phyloP scores from a whole-genome alignment of 2,797 vertebrate species.

The Cossypha polioptera region DNA sequence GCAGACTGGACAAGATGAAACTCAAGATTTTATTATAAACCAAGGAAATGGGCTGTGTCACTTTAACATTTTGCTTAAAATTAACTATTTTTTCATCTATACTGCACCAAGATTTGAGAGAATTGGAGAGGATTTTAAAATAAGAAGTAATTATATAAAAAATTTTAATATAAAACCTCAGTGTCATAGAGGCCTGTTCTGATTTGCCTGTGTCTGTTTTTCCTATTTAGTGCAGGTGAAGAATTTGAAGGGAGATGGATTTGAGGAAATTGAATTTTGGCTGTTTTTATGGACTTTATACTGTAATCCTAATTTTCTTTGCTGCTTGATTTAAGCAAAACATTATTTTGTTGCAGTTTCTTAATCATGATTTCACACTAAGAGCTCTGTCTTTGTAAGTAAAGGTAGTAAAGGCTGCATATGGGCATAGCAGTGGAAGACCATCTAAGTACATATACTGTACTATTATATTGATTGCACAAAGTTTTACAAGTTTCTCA shows the following conservation, averaged over 20 bases:
- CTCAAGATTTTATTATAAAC: not conserved
- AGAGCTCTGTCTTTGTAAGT: not conserved
- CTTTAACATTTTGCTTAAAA: not conserved
- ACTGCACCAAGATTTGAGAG: not conserved
- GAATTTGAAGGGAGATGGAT: not conserved
- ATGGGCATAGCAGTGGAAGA: not conserved
- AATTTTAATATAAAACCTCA: not conserved
- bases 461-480: not conserved
- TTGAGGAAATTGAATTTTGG: not conserved
- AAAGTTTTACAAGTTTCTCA: slow-evolving; percentile 67
- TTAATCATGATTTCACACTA: not conserved
- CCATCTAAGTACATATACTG: not conserved
- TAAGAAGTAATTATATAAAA: not conserved
- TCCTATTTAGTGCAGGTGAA: not conserved
- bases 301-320: not conserved
- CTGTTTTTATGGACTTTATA: not conserved
- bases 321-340: not conserved
- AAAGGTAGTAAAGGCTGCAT: not conserved
- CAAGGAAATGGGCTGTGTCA: not conserved
- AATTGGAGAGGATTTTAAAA: not conserved
- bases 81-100: not conserved
- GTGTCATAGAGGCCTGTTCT: not conserved
- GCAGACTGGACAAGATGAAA: not conserved
- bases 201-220: not conserved
- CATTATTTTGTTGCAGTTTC: not conserved